phyloP scores from a whole-genome alignment of 2,797 vertebrate species.

The Poecilia gillii region DNA sequence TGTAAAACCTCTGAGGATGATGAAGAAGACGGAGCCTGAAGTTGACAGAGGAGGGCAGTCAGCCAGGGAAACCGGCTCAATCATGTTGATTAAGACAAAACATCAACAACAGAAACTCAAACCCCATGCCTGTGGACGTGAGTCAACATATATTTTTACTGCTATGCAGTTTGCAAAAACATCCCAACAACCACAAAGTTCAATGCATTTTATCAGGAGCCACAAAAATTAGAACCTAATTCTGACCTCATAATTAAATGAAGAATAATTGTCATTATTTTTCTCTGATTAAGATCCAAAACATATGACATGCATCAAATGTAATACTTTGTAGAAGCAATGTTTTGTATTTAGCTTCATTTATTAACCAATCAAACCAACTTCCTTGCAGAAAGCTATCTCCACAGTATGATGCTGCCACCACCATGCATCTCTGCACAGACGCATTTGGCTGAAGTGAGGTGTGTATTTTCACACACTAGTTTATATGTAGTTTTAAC shows the following conservation, averaged over 20 bases:
- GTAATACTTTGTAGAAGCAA: neutral
- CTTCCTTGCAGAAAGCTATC: neutral
- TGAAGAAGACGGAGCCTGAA: neutral
- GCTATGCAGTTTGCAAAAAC: neutral
- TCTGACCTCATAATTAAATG: neutral
- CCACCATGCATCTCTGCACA: no score
- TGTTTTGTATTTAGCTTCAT: neutral
- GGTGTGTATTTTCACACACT: neutral
- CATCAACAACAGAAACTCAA: neutral
- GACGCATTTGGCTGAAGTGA: no score
- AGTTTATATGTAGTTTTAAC: neutral
- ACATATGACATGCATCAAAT: neutral
- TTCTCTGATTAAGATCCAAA: neutral
- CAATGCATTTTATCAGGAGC: neutral
- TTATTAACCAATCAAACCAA: neutral
- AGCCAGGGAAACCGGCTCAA: neutral
- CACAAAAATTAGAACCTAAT: neutral
- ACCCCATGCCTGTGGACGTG: neutral
- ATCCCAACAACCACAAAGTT: neutral
- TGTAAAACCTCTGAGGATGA: neutral
- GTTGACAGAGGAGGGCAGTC: neutral
- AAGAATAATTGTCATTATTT: neutral
- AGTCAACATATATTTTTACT: neutral
- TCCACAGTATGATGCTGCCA: neutral
- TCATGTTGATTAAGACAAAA: neutral